A percentile compares a stretch with the other conserved stretches of the same genome.
Conservation (phyloP, 2,113 vertebrate species). For the Ptychochromis oligacanthus region DNA sequence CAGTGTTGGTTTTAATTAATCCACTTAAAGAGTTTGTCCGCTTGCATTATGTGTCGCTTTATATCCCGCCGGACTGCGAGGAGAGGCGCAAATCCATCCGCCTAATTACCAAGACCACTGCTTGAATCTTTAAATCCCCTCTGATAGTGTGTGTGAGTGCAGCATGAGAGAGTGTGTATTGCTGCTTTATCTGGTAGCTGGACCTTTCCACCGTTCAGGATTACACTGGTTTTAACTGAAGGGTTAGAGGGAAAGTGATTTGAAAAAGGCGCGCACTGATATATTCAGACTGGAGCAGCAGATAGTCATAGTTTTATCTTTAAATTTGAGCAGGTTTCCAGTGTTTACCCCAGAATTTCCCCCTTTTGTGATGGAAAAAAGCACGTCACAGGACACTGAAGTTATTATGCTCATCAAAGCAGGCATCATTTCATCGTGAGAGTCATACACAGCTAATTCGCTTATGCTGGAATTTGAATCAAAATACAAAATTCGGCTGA, state of each 20-base stretch:
- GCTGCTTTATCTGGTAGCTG: slow-evolving; percentile 32
- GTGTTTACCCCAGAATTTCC: neutral
- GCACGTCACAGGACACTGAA: neutral
- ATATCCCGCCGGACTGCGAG: slow-evolving; percentile 37
- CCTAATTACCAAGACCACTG: slow-evolving; percentile 66
- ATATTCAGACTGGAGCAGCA: neutral
- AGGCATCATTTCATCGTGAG: neutral
- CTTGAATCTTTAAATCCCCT: slow-evolving; percentile 70
- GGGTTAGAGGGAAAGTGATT: slow-evolving; percentile 10
- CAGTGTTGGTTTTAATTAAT: slow-evolving; percentile 72
- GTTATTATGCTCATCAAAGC: neutral
- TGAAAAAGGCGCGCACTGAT: neutral
- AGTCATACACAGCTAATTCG: neutral
- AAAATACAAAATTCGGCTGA: neutral
- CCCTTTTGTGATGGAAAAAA: neutral
- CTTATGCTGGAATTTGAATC: slow-evolving; percentile 8
- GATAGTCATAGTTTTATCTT: neutral
- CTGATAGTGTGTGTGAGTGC: slow-evolving; percentile 45
- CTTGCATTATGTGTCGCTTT: slow-evolving; percentile 45
- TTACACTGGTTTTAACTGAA: slow-evolving; percentile 49
- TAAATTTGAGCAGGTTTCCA: neutral
- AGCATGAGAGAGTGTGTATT: slow-evolving; percentile 22
- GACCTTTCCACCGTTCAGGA: slow-evolving; percentile 40
- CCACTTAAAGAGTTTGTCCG: slow-evolving; percentile 60
- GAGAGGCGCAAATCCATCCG: slow-evolving; percentile 64